Percentiles rank a stretch among this genome's conserved stretches.
Conservation (phyloP, 2,888 invertebrate species). For the Drosophila peninsularis region DNA sequence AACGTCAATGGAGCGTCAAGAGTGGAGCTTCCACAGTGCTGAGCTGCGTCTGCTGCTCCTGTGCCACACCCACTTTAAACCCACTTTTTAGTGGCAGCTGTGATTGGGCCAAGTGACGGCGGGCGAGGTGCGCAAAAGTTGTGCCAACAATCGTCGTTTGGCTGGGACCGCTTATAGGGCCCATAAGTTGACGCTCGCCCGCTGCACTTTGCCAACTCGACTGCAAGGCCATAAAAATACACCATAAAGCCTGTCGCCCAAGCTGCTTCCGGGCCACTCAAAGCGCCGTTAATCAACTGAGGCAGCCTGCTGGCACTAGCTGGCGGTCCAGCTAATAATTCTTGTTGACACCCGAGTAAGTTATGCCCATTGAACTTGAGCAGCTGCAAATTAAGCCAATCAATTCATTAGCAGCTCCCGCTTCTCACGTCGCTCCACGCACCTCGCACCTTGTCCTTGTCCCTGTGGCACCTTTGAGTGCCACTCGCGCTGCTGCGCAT, state of each 20-base stretch:
- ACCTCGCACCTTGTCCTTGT: neutral
- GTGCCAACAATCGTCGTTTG: constrained; percentile 35
- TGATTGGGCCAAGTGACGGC: constrained; percentile 72
- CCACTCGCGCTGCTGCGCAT: constrained; percentile 40
- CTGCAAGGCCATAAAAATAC: constrained; percentile 73
- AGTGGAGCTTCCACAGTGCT: constrained; percentile 45
- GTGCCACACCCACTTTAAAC: constrained; percentile 67
- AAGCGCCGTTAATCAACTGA: constrained; percentile 70
- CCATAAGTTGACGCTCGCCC: constrained; percentile 59
- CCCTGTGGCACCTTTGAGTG: constrained; percentile 36
- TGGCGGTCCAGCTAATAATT: constrained; percentile 64
- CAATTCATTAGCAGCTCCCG: constrained; percentile 71
- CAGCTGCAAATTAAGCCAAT: constrained; percentile 71
- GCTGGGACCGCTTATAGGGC: constrained; percentile 63
- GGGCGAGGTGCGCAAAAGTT: constrained; percentile 61
- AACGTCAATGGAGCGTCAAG: constrained; percentile 69
- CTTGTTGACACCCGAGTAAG: constrained; percentile 74
- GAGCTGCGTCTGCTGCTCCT: neutral
- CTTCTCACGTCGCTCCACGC: neutral
- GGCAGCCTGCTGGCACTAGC: constrained; percentile 50
- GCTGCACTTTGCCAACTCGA: constrained; percentile 61
- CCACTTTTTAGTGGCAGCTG: constrained; percentile 45
- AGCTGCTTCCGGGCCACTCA: constrained; percentile 38
- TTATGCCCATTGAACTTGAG: constrained; percentile 74
- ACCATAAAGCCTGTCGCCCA: constrained; percentile 52